These are phyloP conservation scores for Sturnus vulgaris DNA, from an alignment of 2,113 vertebrate genomes.

Conservation along the genomic window DNA sequence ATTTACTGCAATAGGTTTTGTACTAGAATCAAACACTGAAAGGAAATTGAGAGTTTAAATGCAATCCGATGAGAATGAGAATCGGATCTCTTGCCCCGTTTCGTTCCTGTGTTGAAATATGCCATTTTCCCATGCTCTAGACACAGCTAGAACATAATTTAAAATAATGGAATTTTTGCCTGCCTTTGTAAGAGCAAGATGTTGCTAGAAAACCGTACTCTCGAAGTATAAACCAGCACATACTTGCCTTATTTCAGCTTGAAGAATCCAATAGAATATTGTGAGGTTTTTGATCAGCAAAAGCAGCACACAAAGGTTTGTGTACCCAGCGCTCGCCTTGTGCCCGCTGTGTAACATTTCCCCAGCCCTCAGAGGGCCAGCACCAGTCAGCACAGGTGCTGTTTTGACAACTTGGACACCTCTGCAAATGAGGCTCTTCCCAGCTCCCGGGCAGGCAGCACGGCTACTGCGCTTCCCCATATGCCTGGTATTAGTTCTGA, in stretches of 20 bases:
- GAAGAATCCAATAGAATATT: not conserved
- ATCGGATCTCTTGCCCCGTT: not conserved
- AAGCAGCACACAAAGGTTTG: not conserved
- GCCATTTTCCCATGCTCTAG: not conserved
- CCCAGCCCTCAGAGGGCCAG: conserved; percentile 25
- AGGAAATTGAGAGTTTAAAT: not conserved
- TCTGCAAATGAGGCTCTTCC: conserved; percentile 55
- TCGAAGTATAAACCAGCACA: not conserved
- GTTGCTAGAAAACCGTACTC: not conserved
- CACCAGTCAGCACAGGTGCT: conserved; percentile 59
- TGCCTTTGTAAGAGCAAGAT: not conserved
- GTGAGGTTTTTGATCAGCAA: not conserved
- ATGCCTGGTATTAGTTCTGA: not conserved
- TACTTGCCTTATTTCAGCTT: not conserved
- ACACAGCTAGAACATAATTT: not conserved
- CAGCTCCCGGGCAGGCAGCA: conserved; percentile 5
- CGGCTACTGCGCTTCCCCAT: conserved; percentile 8
- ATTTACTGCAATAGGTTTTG: not conserved
- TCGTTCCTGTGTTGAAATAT: not conserved
- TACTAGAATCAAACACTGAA: not conserved
- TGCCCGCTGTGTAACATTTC: not conserved
- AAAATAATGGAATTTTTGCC: not conserved
- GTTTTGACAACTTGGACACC: conserved; percentile 61
- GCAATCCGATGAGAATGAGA: not conserved
- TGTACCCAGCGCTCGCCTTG: not conserved